Percentiles rank a stretch among this genome's conserved stretches.
phyloP scores from a whole-genome alignment of 2,113 vertebrate species.

The Tyto alba region DNA sequence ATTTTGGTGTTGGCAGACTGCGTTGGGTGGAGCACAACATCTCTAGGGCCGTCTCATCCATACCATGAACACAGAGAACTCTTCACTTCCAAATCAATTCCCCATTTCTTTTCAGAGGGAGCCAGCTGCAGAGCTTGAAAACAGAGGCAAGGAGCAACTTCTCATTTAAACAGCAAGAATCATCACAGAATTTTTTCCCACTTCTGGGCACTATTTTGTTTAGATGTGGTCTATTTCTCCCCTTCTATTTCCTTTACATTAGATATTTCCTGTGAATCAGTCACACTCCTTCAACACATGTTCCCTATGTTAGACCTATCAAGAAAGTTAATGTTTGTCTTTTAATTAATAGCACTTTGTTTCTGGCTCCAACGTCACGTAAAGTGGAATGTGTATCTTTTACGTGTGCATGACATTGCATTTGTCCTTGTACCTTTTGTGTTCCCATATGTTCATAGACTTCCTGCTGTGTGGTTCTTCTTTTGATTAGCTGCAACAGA shows the following conservation, averaged over 20 bases:
- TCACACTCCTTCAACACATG: not conserved
- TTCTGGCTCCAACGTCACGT: not conserved
- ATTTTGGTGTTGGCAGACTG: not conserved
- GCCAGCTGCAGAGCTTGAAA: not conserved
- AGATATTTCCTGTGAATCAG: not conserved
- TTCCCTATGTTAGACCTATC: not conserved
- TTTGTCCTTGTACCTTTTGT: not conserved
- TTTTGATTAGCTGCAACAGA: not conserved
- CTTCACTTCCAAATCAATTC: not conserved
- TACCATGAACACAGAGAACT: not conserved
- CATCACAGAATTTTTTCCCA: not conserved
- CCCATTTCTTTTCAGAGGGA: not conserved
- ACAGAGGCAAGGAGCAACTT: not conserved
- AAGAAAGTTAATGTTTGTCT: not conserved
- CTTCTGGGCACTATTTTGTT: not conserved
- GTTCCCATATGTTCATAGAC: not conserved
- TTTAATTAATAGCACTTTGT: not conserved
- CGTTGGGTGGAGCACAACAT: not conserved
- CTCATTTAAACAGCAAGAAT: not conserved
- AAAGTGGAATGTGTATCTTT: not conserved
- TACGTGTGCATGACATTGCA: not conserved
- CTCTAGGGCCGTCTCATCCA: rapidly evolving
- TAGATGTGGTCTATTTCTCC: not conserved
- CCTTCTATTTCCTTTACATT: not conserved
- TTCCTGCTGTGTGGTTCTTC: not conserved